Base-by-base conservation (phyloP, 2,888 invertebrate species). In the Agriopis aurantiaria region DNA sequence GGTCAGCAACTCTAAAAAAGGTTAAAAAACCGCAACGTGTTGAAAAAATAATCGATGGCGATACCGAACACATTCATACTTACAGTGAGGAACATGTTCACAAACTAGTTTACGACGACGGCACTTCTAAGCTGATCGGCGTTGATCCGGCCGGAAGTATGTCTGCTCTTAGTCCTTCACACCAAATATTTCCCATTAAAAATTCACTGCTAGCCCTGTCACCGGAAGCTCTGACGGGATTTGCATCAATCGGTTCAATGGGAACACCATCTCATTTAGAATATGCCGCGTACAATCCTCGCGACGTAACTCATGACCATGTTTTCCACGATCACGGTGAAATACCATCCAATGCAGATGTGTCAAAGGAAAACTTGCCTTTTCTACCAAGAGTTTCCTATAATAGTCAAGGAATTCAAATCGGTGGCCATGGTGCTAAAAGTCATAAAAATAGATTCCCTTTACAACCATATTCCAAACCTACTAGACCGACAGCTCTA, bases 81-180 rank as follows among this genome's bases (percentile, higher is more conserved):
- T 95, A 93, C 72, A 94, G 91, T 73, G 95, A 94, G 78, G 95
- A 95, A 76, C 94, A 95, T 62, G 90, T 95, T 66, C 94, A 94
- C 74, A 94, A 94, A 77, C 79, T 94, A 67, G 82, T 93, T 3
- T 93, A 85, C 72, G 88, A 90, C 72, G 88, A 91, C 23, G 85
- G 70, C n/a, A 65, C 63, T 23, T 58, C 61, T 23, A 72, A 66
- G 12, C 23, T 88, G 11, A 80, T 85, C 14, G 86, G 87, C 8
- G 78, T 84, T 2, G 87, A 91, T 65, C 83, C 88, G 33, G 77
- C 81, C 58, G 86, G 89, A 33, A 62, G 77, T 68, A 85, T 92
- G 84, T 82, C 92, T 1, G 83, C 84, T 5, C 75, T 89, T 4
- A 69, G 82, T 9, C 79, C 85, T 9, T 70, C 85, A 0, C 89